phyloP scores from a whole-genome alignment of 1,140 invertebrate genomes.

The Apis cerana region DNA sequence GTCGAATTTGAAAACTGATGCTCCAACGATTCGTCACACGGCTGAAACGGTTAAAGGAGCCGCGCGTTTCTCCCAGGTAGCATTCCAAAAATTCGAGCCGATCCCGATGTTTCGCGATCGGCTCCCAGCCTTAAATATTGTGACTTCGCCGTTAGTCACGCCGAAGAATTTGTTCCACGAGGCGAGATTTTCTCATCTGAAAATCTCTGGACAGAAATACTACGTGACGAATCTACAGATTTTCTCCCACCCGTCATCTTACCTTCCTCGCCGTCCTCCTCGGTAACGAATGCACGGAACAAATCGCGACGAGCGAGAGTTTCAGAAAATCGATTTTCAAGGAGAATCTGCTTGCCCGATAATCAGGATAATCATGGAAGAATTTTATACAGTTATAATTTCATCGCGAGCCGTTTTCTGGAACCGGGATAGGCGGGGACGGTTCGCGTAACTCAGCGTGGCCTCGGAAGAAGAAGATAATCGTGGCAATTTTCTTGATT shows the following conservation, averaged over 20 bases:
- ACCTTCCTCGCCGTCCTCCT: not conserved
- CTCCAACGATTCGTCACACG: conserved; percentile 43
- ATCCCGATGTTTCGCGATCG: conserved; percentile 32
- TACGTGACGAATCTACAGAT: not conserved
- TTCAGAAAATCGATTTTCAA: not conserved
- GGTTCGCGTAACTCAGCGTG: not conserved
- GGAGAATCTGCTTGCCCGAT: not conserved
- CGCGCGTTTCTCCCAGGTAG: conserved; percentile 27
- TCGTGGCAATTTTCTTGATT: conserved; percentile 9
- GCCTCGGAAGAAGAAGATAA: not conserved
- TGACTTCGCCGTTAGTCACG: conserved; percentile 16
- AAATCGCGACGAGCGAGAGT: too few relatives aligned
- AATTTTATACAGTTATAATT: not conserved
- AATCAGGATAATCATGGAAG: not conserved
- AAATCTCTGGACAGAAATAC: too few relatives aligned
- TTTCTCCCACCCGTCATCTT: not conserved
- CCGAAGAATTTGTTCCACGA: not conserved
- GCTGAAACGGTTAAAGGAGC: conserved; percentile 4
- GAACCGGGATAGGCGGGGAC: too few relatives aligned
- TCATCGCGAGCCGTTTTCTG: not conserved
- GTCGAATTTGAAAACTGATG: conserved; percentile 37
- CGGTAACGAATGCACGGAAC: too few relatives aligned
- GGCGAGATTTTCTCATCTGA: too few relatives aligned
- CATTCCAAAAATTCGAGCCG: conserved; percentile 22
- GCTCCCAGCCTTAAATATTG: conserved; percentile 26